Base-by-base conservation (phyloP, 2,113 vertebrate genomes). In the Zapornia atra region DNA sequence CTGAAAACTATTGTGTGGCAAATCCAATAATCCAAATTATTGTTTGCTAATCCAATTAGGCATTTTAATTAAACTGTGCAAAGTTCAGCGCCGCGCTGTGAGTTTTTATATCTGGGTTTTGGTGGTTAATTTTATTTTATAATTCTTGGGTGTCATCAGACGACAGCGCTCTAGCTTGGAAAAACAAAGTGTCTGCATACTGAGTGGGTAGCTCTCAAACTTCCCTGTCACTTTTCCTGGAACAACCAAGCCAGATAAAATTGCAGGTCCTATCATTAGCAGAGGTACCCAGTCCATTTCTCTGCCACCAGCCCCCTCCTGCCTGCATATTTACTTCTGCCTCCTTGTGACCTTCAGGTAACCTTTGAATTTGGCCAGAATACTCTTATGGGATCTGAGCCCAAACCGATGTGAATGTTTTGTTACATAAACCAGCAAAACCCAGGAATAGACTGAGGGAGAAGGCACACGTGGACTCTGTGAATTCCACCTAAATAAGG, bases 1-100 rank as follows among this genome's bases (percentile, higher is more conserved):
- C 70, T 83, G 68, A 83, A 94, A 93, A 68, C 38, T 66, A 51
- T 51, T 92, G 51, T 81, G 76, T 61, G 57, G 86, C 34, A 94
- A 94, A 77, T 86, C 63, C 71, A 93, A 63, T 83, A 96, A 95
- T 88, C 80, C 80, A 90, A 95, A 90, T 86, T 77, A 86, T 91
- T 75, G 31, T 84, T 88, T 93, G 64, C 50, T 92, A 92, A 88
- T 94, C 72, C 95, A 93, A 72, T 81, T 75, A 88, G 28, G 69
- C 11, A 75, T 88, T 90, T 96, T 92, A 93, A 94, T 90, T 78
- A 88, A 94, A 90, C 53, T 70, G 60, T 82, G 40, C 25, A 57
- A 90, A 92, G 71, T 92, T 92, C 86, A 94, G 60, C 22, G 4
- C 56, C 68, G 57, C 53, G 48, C 65, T 86, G 60, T 65, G 50